Evolutionary conservation across 1,140 invertebrate genomes (phyloP).

Genomic region (Trachymyrmex septentrionalis): DNA sequence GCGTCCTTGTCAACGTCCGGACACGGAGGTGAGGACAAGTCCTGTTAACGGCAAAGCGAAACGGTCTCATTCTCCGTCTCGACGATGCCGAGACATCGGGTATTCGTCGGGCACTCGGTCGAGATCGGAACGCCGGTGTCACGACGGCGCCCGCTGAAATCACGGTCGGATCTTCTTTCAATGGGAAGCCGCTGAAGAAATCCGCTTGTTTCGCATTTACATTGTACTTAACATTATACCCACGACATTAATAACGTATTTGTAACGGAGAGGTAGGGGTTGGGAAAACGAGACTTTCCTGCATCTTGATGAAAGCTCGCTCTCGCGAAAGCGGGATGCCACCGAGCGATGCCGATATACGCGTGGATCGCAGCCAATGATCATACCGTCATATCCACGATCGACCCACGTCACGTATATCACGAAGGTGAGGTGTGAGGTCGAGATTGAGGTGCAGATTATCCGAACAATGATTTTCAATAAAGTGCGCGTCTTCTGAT

Average conservation of each 20-base stretch:
- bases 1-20: constrained; percentile 73
- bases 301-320: neutral
- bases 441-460: constrained; percentile 1
- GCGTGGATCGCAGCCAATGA: neutral
- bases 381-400: too few relatives aligned
- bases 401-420: neutral
- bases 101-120: constrained; percentile 69
- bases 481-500: constrained; percentile 10
- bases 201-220: neutral
- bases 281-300: neutral
- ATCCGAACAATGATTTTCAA: neutral
- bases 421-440: neutral
- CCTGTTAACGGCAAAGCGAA: constrained; percentile 75
- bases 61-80: constrained; percentile 45
- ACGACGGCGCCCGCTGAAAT: constrained; percentile 54
- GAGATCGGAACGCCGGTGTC: constrained; percentile 60
- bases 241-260: neutral
- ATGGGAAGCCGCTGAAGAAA: constrained; percentile 21
- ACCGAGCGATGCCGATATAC: neutral
- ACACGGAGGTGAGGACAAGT: constrained; percentile 78
- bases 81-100: constrained; percentile 67
- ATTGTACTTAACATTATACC: neutral
- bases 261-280: neutral
- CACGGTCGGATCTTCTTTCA: constrained; percentile 44
- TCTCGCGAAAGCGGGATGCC: neutral